Percentiles rank a stretch among this genome's conserved stretches.
Evolutionary conservation across 2,113 vertebrate species (phyloP).

Genomic region (Grus americana): DNA sequence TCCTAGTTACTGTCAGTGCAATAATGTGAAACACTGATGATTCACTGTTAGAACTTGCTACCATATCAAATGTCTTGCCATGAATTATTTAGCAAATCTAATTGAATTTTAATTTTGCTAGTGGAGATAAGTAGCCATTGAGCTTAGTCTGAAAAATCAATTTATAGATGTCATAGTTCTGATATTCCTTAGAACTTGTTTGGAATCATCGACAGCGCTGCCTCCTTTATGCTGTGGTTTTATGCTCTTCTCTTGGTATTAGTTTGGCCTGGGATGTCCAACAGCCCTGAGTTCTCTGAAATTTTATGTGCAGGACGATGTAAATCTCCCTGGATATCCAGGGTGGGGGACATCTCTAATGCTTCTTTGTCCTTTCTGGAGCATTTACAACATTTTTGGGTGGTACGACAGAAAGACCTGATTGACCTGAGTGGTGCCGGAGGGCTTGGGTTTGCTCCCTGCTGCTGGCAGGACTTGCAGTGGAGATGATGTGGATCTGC

Average conservation of each 20-base stretch:
- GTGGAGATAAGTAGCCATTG: slow-evolving; percentile 17
- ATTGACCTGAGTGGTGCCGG: fast-evolving
- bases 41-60: neutral
- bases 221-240: neutral
- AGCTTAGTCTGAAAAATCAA: slow-evolving; percentile 26
- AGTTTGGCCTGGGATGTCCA: neutral
- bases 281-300: neutral
- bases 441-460: neutral
- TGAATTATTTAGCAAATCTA: slow-evolving; percentile 62
- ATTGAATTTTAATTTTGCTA: slow-evolving; percentile 48
- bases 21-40: neutral
- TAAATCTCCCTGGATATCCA: neutral
- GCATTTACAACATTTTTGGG: neutral
- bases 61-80: neutral
- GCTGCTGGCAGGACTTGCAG: neutral
- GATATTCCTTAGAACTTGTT: neutral
- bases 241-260: neutral
- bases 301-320: neutral
- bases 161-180: neutral
- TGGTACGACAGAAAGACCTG: neutral
- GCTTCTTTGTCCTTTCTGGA: neutral
- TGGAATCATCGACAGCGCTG: neutral
- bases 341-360: neutral
- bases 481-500: neutral
- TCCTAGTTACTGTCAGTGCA: neutral